Conservation (phyloP, 2,113 vertebrate genomes). For the Tachysurus fulvidraco region DNA sequence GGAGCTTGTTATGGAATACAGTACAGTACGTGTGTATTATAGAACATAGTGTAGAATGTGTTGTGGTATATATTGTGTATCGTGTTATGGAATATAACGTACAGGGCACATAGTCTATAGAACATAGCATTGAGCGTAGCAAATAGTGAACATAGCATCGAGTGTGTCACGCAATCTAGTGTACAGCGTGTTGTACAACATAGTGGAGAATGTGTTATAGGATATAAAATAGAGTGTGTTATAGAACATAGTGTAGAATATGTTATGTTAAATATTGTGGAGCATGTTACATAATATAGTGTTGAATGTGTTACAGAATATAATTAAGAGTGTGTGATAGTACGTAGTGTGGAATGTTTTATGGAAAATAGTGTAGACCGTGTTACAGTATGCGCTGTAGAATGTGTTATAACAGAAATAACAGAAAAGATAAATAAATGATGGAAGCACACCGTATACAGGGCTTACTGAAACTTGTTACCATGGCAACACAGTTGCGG, state of each 20-base stretch:
- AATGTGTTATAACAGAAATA: background rate
- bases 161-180: background rate
- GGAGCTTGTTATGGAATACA: background rate
- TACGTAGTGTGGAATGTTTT: background rate
- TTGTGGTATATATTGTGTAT: background rate
- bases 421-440: constrained; percentile 8
- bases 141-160: background rate
- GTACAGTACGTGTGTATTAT: background rate
- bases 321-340: background rate
- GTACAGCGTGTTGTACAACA: background rate
- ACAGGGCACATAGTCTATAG: background rate
- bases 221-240: background rate
- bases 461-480: background rate
- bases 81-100: background rate
- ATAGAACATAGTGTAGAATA: background rate
- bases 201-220: background rate
- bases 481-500: background rate
- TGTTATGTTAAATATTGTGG: background rate
- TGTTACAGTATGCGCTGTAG: background rate
- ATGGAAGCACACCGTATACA: background rate
- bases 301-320: background rate
- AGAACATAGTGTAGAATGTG: background rate
- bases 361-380: background rate
- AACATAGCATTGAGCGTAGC: background rate
- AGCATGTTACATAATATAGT: background rate